phyloP scores from a whole-genome alignment of 2,113 vertebrate genomes.

The Brachirus orientalis region DNA sequence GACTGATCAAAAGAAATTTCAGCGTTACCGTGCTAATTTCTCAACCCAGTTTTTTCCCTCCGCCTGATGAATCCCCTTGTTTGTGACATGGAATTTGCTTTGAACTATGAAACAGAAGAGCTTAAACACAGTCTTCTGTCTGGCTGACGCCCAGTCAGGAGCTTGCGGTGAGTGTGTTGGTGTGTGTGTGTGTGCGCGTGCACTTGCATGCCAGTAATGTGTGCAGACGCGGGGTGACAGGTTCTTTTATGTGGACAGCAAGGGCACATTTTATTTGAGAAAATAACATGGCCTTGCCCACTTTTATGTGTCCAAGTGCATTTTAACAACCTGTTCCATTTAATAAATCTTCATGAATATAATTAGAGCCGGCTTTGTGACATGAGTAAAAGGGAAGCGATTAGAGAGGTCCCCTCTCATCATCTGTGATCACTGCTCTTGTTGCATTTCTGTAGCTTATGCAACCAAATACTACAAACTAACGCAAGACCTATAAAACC shows the following conservation, averaged over 20 bases:
- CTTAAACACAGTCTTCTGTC: slow-evolving; percentile 40
- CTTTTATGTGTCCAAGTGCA: slow-evolving; percentile 31
- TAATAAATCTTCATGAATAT: slow-evolving; percentile 39
- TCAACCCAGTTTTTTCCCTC: slow-evolving; percentile 35
- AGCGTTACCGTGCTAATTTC: slow-evolving; percentile 26
- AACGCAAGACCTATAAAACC: too few species aligned
- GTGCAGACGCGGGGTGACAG: slow-evolving; percentile 14
- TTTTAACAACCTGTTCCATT: slow-evolving; percentile 38
- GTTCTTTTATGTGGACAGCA: slow-evolving; percentile 35
- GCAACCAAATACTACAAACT: too few species aligned
- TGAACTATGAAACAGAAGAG: slow-evolving; percentile 42
- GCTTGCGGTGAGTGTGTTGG: slow-evolving; percentile 17
- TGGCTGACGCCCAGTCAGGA: slow-evolving; percentile 18
- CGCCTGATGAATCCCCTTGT: slow-evolving; percentile 43
- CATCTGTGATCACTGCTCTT: too few species aligned
- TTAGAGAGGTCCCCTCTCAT: neutral
- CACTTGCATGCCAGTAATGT: slow-evolving; percentile 2
- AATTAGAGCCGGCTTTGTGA: slow-evolving; percentile 31
- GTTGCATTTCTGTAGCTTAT: too few species aligned
- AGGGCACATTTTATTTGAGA: slow-evolving; percentile 14
- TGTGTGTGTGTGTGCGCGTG: slow-evolving; percentile 10
- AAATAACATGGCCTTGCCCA: slow-evolving; percentile 25
- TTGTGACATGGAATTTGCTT: slow-evolving; percentile 51
- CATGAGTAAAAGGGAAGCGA: neutral
- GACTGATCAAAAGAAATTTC: slow-evolving; percentile 56